Conservation (phyloP, 2,888 invertebrate genomes). For the Agapetus fuscipes region DNA sequence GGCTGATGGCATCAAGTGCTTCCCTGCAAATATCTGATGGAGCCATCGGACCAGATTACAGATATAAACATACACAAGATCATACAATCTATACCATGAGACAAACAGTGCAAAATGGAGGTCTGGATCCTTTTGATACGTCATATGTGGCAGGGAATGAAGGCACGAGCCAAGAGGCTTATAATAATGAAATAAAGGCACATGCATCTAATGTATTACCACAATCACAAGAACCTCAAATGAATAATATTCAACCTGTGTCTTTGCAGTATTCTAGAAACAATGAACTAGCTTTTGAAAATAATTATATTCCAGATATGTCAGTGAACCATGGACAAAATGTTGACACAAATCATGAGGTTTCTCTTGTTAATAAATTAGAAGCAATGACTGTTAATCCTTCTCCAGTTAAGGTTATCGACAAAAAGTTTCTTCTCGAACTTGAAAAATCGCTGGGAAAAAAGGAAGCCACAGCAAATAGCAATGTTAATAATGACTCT, state of each 20-base stretch:
- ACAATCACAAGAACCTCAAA: neutral
- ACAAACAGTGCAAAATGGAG: conserved; percentile 3
- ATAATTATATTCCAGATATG: conserved; percentile 9
- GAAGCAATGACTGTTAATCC: conserved; percentile 10
- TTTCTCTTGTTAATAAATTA: conserved; percentile 6
- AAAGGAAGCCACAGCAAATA: conserved; percentile 35
- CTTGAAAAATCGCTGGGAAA: conserved; percentile 52
- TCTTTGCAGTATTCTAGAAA: neutral
- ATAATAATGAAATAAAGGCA: no score
- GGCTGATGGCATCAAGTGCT: conserved; percentile 2
- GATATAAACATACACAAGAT: conserved; percentile 16
- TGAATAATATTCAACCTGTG: neutral
- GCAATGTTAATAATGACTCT: conserved; percentile 29
- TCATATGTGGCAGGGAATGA: conserved; percentile 30
- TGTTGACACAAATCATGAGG: no score
- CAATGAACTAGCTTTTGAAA: conserved; percentile 7
- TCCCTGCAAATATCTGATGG: conserved; percentile 5
- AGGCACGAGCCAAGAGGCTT: neutral
- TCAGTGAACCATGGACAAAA: no score
- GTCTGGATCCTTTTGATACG: conserved; percentile 59
- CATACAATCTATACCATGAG: conserved; percentile 6
- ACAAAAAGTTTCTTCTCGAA: conserved; percentile 52
- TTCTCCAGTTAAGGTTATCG: conserved; percentile 29
- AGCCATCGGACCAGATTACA: conserved; percentile 12
- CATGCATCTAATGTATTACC: no score